These are phyloP conservation scores for Stenolophus ochropezus DNA, from an alignment of 2,888 invertebrate species.

Conservation along the genomic window DNA sequence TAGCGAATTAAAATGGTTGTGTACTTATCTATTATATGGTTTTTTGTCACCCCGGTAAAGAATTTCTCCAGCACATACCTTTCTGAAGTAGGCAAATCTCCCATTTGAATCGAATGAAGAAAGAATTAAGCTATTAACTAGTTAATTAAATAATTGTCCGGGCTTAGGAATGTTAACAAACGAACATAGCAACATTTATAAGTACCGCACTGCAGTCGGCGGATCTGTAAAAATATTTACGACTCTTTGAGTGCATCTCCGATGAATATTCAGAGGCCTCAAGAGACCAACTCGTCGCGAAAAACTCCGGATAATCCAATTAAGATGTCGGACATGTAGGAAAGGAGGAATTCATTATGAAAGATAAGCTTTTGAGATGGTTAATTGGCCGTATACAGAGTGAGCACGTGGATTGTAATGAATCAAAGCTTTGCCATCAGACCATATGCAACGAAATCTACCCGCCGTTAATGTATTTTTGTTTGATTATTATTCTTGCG, in stretches of 20 bases:
- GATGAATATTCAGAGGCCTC: slow-evolving; percentile 39
- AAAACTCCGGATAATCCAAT: slow-evolving; percentile 36
- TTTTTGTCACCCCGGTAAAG: background rate
- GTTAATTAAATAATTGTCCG: slow-evolving; percentile 31
- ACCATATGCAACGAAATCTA: slow-evolving; percentile 35
- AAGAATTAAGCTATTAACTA: slow-evolving; percentile 43
- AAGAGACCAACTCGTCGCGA: slow-evolving; percentile 27
- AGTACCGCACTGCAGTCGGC: slow-evolving; percentile 25
- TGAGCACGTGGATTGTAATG: slow-evolving; percentile 41
- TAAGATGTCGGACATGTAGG: slow-evolving; percentile 38
- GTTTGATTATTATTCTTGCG: slow-evolving; percentile 12
- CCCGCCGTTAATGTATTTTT: slow-evolving; percentile 32
- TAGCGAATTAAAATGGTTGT: background rate
- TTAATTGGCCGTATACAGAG: slow-evolving; percentile 40
- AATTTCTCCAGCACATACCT: background rate
- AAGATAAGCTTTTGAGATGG: slow-evolving; percentile 34
- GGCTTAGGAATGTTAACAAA: slow-evolving; percentile 27
- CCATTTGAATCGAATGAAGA: slow-evolving; percentile 23
- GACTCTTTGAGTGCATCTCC: slow-evolving; percentile 20
- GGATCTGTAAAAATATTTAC: slow-evolving; percentile 41
- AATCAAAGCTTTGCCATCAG: slow-evolving; percentile 40
- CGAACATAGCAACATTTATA: slow-evolving; percentile 14
- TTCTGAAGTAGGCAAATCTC: background rate
- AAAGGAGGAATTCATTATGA: slow-evolving; percentile 37
- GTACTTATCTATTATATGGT: background rate